Evolutionary conservation across 2,113 vertebrate species (phyloP), one percentile per base, ranked within the genome.

Genomic region (Andinoacara biseriatus): DNA sequence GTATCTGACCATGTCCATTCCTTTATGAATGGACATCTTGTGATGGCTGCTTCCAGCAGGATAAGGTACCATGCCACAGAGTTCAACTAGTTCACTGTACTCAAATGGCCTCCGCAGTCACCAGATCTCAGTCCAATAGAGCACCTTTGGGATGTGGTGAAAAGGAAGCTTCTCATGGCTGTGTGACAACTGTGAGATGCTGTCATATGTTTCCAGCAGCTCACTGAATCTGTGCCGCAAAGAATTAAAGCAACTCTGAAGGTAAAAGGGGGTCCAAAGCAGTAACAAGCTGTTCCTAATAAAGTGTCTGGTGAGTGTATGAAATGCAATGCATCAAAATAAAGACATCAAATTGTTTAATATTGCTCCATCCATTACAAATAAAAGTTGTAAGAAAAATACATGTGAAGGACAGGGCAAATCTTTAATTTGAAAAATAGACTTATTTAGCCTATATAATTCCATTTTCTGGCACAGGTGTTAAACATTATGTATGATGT

Each of bases 331-430:
- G 29, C 2, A 72, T 72, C 46, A 20, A 52, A 52, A 46, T 31
- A 52, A 31, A n/a, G 52, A 52, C 49, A 52, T 52, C 11, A 52
- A 72, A 31, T 18, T 1, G 8, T 52, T 11, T 14, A 72, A 31
- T 4, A 72, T 72, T 31, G 26, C 10, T 31, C 26, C 65, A 72
- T 17, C 17, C 17, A 26, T n/a, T 49, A 49, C 24, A 69, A 69
- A 29, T 72, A 69, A 31, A 56, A 10, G 10, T 20, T 20, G 7
- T 7, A 18, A 0, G 5, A 40, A 62, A 22, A 13, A 10, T 1
- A 0, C 0, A 49, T 49, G 52, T 31, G 15, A 2, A 72, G 26
- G 10, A 7, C 65, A 52, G 10, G 7, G 17, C 15, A 26, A 29
- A 49, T 14, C 14, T 46, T 52, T 52, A 1, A 31, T 1, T 52